These are phyloP conservation scores for Callocephalon fimbriatum DNA, from an alignment of 2,113 vertebrate species.

Conservation along the genomic window DNA sequence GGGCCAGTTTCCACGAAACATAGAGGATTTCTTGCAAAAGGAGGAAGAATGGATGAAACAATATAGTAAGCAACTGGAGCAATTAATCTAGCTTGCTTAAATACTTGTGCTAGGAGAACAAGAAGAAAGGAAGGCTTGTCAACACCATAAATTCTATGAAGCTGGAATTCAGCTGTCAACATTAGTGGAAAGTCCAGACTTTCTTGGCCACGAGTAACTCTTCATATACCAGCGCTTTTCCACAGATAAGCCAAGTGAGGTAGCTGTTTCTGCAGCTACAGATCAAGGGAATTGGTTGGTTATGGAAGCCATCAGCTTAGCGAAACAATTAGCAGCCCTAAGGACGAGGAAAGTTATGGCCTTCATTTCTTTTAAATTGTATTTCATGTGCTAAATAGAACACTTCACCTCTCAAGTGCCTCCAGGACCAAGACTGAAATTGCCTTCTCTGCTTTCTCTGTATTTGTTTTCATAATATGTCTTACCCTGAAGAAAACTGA, in stretches of 20 bases:
- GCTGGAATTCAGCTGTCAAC: background rate
- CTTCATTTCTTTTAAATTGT: background rate
- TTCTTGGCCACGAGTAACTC: background rate
- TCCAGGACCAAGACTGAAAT: background rate
- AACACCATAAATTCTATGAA: background rate
- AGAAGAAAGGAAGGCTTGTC: background rate
- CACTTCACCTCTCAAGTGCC: background rate
- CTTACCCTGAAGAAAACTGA: background rate
- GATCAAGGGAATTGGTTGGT: background rate
- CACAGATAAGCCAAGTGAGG: background rate
- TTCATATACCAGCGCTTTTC: background rate
- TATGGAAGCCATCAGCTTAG: background rate
- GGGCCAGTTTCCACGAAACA: background rate
- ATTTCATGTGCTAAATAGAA: background rate
- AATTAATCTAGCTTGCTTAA: background rate
- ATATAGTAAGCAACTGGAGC: background rate
- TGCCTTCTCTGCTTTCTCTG: background rate
- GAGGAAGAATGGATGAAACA: background rate
- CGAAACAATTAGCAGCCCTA: background rate
- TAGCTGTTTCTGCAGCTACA: background rate
- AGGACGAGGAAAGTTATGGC: background rate
- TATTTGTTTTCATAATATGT: background rate
- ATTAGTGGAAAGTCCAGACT: background rate
- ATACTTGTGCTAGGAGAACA: background rate
- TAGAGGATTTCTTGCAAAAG: background rate